A percentile compares a stretch with the other conserved stretches of the same genome.
phyloP scores from a whole-genome alignment of 1,140 invertebrate genomes.

The Drosophila nigromelanica region DNA sequence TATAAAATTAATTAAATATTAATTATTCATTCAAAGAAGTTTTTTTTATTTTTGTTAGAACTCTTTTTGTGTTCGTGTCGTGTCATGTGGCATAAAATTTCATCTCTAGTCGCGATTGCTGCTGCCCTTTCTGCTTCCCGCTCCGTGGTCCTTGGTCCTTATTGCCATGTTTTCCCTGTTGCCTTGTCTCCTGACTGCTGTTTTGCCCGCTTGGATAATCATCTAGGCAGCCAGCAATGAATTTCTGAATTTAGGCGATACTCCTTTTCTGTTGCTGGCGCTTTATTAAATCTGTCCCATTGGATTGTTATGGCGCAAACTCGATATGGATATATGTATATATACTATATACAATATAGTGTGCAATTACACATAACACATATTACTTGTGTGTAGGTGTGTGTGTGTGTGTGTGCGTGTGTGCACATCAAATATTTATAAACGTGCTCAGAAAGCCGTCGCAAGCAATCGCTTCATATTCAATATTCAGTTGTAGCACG shows the following conservation, averaged over 20 bases:
- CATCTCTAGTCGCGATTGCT: not conserved
- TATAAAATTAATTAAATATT: not conserved
- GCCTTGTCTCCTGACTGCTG: not conserved
- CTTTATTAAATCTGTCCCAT: slow-evolving; percentile 47
- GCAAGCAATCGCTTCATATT: slow-evolving; percentile 43
- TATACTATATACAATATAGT: slow-evolving; percentile 16
- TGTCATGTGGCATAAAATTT: not conserved
- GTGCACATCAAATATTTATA: slow-evolving; percentile 51
- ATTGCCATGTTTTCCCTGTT: no score
- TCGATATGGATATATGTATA: slow-evolving; percentile 11
- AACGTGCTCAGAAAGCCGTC: slow-evolving; percentile 23
- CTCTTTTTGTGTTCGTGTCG: not conserved
- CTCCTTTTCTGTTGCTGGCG: slow-evolving; percentile 9
- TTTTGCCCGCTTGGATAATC: slow-evolving; percentile 31
- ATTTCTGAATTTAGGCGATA: slow-evolving; percentile 51
- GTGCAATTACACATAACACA: slow-evolving; percentile 38
- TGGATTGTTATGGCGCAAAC: slow-evolving; percentile 17
- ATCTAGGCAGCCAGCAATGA: slow-evolving; percentile 38
- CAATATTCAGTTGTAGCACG: slow-evolving; percentile 35
- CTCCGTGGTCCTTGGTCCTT: not conserved
- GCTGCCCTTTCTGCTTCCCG: not conserved
- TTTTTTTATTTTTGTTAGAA: no score
- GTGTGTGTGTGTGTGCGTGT: slow-evolving; percentile 10
- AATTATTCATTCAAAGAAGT: no score
- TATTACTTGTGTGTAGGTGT: not conserved